Percentiles rank a stretch among this genome's conserved stretches.
Evolutionary conservation across 1,140 invertebrate genomes (phyloP).

Genomic region (Phortica variegata): DNA sequence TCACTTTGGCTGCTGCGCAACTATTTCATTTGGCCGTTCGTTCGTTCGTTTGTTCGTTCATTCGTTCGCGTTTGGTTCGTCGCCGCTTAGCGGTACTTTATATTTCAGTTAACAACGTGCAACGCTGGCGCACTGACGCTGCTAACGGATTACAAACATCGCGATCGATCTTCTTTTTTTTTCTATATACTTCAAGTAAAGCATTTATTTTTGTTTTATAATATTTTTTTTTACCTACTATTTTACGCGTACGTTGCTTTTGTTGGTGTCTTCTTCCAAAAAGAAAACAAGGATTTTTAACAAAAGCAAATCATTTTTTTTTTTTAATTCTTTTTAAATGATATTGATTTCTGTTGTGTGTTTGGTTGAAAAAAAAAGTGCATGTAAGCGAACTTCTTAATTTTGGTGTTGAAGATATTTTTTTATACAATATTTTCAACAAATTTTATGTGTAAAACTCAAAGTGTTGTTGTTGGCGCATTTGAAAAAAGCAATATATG

Average conservation of each 20-base stretch:
- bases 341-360: conserved; percentile 19
- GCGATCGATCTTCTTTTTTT: too few species aligned
- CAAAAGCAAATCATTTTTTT: background rate
- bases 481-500: conserved; percentile 23
- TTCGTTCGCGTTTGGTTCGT: too few species aligned
- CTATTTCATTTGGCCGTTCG: conserved; percentile 4
- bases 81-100: conserved; percentile 39
- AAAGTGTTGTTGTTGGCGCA: conserved; percentile 9
- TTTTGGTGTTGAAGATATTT: conserved; percentile 3
- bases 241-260: conserved; percentile 11
- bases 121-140: conserved; percentile 50
- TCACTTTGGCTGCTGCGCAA: conserved; percentile 5
- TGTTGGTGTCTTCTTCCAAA: too few species aligned
- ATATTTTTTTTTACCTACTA: background rate
- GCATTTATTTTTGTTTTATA: conserved; percentile 10
- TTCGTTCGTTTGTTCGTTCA: conserved; percentile 26
- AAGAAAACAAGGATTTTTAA: background rate
- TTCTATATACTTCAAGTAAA: conserved; percentile 1
- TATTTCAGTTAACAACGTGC: conserved; percentile 47
- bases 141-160: background rate
- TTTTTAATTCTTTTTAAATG: conserved; percentile 1
- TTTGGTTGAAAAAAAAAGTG: background rate
- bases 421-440: conserved; percentile 4
- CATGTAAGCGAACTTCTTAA: conserved; percentile 2
- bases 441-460: conserved; percentile 7